Base-by-base conservation (phyloP, 1,140 invertebrate genomes). In the Drosophila serrata region DNA sequence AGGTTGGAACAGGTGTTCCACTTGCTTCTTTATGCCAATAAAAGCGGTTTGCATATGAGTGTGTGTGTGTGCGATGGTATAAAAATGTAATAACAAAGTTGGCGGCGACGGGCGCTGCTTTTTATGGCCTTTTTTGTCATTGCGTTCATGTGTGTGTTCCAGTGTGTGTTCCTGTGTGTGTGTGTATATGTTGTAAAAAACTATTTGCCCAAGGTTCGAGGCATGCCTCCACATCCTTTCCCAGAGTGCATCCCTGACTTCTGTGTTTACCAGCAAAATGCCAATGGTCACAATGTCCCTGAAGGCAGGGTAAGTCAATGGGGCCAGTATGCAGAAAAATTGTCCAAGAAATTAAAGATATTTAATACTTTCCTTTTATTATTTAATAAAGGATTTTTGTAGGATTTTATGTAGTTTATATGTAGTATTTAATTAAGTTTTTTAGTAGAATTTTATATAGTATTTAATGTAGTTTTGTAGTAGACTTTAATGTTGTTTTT, bases 51-150 rank as follows among this genome's bases (percentile, higher is more conserved):
- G 39, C 69, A 43, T 61, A 48, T 42, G 48, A 59, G 55, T 58
- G 22, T 56, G 12, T 57, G 33, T 65, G 37, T 69, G 43, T 67
- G 49, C 24, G 12, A 9, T 17, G 51, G 72, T 68, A 70, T 84
- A 82, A 79, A 77, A 87, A 80, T 70, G 77, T 85, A 85, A 85
- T 82, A 87, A 87, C 84, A 87, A 79, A 87, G 82, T 88, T 87
- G 80, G 67, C 53, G 80, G 51, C 51, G 51, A 80, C 57, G 80
- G 80, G 13, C 51, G 19, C 65, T 82, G 67, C 72, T 78, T 87
- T 87, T 82, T 87, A 82, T 87, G 72, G 72, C 59, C 81, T 77
- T 77, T 77, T 85, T 85, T 82, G 72, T 72, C 68, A 72, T 75
- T 84, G 81, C 76, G 76, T 79, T 75, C 17, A n/a, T 64, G 64